Evolutionary conservation across 2,113 vertebrate genomes (phyloP).

Genomic region (Scolopax mira): DNA sequence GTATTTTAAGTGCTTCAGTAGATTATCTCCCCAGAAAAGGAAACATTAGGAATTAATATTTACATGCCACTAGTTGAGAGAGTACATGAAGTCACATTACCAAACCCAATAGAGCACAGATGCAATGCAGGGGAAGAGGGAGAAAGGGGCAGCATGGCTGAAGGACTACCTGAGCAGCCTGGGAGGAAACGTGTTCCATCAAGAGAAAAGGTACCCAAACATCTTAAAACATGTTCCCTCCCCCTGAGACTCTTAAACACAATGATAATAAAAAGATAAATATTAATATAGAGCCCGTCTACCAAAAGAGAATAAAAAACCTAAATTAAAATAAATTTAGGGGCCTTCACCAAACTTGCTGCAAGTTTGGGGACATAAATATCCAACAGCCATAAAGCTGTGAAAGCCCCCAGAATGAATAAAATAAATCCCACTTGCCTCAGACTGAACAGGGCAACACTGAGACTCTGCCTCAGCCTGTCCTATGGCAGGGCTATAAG

Average conservation of each 20-base stretch:
- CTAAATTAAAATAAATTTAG: slow-evolving; percentile 84
- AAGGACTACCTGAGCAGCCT: slow-evolving; percentile 19
- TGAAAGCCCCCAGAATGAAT: slow-evolving; percentile 91
- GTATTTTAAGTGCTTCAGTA: not conserved
- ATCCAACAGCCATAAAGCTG: slow-evolving; percentile 96
- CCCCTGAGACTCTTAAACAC: slow-evolving; percentile 50
- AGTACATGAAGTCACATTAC: not conserved
- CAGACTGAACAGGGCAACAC: slow-evolving; percentile 98
- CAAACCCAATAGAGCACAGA: slow-evolving; percentile 3
- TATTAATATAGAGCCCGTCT: slow-evolving; percentile 86
- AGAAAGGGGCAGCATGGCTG: not conserved
- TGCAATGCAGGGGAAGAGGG: not conserved
- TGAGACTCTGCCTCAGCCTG: slow-evolving; percentile 98
- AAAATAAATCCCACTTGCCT: slow-evolving; percentile 98
- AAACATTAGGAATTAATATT: not conserved
- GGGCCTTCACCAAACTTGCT: slow-evolving; percentile 99
- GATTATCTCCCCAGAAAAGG: not conserved
- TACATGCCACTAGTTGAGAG: slow-evolving; percentile 8
- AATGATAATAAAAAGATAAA: slow-evolving; percentile 69
- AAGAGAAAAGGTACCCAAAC: slow-evolving; percentile 5
- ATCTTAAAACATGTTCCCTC: slow-evolving; percentile 35
- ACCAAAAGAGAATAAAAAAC: slow-evolving; percentile 78
- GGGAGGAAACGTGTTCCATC: not conserved
- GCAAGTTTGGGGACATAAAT: slow-evolving; percentile 93
- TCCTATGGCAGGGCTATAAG: slow-evolving; percentile 97